These are phyloP conservation scores for Tortrix viridana DNA, from an alignment of 2,888 invertebrate species.

Conservation along the genomic window DNA sequence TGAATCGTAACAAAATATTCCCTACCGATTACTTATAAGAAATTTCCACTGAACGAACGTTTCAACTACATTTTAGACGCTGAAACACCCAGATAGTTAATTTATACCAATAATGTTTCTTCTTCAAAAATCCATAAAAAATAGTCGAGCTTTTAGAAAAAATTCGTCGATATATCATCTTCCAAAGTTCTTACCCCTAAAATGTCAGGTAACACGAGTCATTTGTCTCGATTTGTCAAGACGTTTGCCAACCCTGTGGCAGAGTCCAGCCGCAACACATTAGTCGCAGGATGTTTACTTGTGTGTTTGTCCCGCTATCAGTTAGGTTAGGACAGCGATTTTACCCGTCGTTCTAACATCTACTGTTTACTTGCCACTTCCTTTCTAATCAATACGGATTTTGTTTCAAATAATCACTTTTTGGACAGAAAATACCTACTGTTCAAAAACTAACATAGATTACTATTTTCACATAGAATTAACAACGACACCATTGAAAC, in stretches of 20 bases:
- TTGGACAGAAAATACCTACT: too few relatives aligned
- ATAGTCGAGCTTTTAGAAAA: too few relatives aligned
- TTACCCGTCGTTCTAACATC: slow-evolving; percentile 29
- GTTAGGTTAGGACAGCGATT: slow-evolving; percentile 42
- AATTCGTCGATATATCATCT: too few relatives aligned
- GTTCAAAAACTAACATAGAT: too few relatives aligned
- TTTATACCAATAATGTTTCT: too few relatives aligned
- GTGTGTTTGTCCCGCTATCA: slow-evolving; percentile 44
- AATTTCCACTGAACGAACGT: too few relatives aligned
- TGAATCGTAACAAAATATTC: too few relatives aligned
- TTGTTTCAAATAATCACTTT: too few relatives aligned
- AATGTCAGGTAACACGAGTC: not conserved
- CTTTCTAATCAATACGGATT: not conserved
- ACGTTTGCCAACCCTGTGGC: slow-evolving; percentile 16
- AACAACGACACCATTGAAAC: not conserved
- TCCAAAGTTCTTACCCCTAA: not conserved
- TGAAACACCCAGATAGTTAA: too few relatives aligned
- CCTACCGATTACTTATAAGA: too few relatives aligned
- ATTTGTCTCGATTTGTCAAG: not conserved
- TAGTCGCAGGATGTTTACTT: slow-evolving; percentile 72
- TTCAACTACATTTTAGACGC: too few relatives aligned
- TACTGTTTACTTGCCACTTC: slow-evolving; percentile 17
- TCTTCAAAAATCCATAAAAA: too few relatives aligned
- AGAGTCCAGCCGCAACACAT: slow-evolving; percentile 44
- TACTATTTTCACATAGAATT: not conserved